Percentiles rank a stretch among this genome's conserved stretches.
These are phyloP conservation scores for Entomyzon cyanotis DNA, from an alignment of 2,113 vertebrate genomes.

Conservation along the genomic window DNA sequence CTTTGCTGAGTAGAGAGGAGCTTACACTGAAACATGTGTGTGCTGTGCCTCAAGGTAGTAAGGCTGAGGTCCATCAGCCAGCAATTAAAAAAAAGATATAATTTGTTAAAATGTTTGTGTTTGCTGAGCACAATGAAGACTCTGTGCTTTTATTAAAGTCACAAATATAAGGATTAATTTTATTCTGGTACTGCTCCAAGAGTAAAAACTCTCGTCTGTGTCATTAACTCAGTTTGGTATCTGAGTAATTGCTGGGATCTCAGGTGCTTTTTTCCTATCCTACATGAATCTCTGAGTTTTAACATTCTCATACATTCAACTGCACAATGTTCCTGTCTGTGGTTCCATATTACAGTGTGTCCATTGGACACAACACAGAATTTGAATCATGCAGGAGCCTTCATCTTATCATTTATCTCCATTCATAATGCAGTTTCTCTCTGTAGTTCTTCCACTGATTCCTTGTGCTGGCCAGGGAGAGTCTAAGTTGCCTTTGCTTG, in stretches of 20 bases:
- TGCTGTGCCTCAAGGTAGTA: accelerated
- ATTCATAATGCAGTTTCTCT: not conserved
- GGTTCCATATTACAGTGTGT: not conserved
- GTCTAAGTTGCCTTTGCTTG: not conserved
- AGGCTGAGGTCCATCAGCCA: not conserved
- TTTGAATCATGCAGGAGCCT: not conserved
- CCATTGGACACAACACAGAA: not conserved
- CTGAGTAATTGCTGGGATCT: not conserved
- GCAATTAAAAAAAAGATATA: not conserved
- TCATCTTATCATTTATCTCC: not conserved
- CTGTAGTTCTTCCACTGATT: not conserved
- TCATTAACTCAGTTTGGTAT: not conserved
- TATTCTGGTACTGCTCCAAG: not conserved
- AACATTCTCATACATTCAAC: not conserved
- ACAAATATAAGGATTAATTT: not conserved
- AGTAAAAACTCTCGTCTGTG: not conserved
- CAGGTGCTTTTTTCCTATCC: not conserved
- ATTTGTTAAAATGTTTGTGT: not conserved
- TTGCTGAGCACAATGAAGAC: not conserved
- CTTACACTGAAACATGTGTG: not conserved
- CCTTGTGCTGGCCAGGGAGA: not conserved
- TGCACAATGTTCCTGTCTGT: not conserved
- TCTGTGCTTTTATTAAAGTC: not conserved
- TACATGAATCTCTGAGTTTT: not conserved
- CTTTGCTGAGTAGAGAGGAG: not conserved